phyloP scores from a whole-genome alignment of 2,888 invertebrate genomes.

The Hecatera dysodea region DNA sequence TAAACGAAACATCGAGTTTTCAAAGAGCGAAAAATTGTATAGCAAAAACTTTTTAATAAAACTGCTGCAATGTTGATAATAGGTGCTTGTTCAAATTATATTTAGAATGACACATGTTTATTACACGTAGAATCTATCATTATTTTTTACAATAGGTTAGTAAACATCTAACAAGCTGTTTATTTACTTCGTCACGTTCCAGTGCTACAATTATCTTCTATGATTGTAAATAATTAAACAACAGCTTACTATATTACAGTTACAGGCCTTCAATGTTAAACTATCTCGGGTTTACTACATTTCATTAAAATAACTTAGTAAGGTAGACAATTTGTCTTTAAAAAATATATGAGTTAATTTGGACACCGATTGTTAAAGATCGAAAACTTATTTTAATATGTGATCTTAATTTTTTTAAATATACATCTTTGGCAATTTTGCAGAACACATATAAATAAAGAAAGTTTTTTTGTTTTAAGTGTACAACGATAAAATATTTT shows the following conservation, averaged over 20 bases:
- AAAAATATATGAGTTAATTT: conserved; percentile 14
- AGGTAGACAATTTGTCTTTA: conserved; percentile 3
- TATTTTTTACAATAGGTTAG: background rate
- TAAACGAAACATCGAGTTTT: conserved; percentile 16
- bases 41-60: conserved; percentile 5
- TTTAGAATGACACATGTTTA: background rate
- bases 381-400: conserved; percentile 6
- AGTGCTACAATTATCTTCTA: conserved; percentile 6
- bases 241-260: conserved; percentile 41
- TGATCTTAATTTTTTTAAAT: conserved; percentile 14
- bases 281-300: conserved; percentile 2
- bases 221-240: conserved; percentile 42
- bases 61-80: background rate
- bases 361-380: background rate
- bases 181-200: background rate
- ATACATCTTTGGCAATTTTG: conserved; percentile 56
- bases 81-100: background rate
- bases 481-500: background rate
- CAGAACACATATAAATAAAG: conserved; percentile 27
- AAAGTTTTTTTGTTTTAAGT: background rate
- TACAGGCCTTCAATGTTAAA: conserved; percentile 25
- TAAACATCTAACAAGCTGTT: conserved; percentile 7
- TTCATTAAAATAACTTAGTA: conserved; percentile 1
- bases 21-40: background rate
- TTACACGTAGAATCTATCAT: background rate